Percentiles rank a stretch among this genome's conserved stretches.
phyloP scores from a whole-genome alignment of 2,797 vertebrate genomes.

The Enteromius mattozi region DNA sequence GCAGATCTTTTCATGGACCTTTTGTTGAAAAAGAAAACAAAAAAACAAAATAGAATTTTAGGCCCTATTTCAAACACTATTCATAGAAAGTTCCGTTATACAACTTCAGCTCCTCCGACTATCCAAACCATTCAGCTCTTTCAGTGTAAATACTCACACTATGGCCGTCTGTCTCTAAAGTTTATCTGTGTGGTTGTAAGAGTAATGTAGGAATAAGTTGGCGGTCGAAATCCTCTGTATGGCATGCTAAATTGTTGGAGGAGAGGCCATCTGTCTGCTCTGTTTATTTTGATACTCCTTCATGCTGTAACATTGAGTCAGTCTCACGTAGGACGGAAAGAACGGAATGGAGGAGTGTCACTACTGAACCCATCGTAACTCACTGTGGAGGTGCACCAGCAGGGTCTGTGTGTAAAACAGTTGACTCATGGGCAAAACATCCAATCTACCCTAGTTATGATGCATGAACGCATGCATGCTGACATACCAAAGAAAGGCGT shows the following conservation, averaged over 20 bases:
- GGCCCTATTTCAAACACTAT: background rate
- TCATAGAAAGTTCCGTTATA: background rate
- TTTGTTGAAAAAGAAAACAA: background rate
- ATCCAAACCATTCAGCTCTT: background rate
- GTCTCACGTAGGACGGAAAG: slow-evolving; percentile 36
- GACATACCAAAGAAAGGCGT: slow-evolving; percentile 40
- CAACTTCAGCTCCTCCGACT: background rate
- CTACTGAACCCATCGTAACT: slow-evolving; percentile 21
- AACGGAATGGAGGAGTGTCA: slow-evolving; percentile 46
- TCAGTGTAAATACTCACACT: background rate
- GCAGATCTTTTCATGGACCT: background rate
- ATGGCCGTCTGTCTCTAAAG: slow-evolving; percentile 8
- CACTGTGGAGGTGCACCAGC: slow-evolving; percentile 39
- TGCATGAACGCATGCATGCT: background rate
- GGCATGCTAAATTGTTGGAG: slow-evolving; percentile 32
- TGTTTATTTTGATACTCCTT: slow-evolving; percentile 43
- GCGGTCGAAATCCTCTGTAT: slow-evolving; percentile 18
- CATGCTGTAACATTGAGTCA: slow-evolving; percentile 43
- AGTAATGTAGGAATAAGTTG: slow-evolving; percentile 18
- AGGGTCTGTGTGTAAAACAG: slow-evolving; percentile 38
- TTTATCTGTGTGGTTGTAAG: slow-evolving; percentile 14
- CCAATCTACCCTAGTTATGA: background rate
- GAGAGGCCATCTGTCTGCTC: slow-evolving; percentile 52
- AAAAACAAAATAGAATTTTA: background rate
- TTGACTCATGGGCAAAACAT: slow-evolving; percentile 38